phyloP scores from a whole-genome alignment of 2,113 vertebrate genomes.

The Trogon surrucura region DNA sequence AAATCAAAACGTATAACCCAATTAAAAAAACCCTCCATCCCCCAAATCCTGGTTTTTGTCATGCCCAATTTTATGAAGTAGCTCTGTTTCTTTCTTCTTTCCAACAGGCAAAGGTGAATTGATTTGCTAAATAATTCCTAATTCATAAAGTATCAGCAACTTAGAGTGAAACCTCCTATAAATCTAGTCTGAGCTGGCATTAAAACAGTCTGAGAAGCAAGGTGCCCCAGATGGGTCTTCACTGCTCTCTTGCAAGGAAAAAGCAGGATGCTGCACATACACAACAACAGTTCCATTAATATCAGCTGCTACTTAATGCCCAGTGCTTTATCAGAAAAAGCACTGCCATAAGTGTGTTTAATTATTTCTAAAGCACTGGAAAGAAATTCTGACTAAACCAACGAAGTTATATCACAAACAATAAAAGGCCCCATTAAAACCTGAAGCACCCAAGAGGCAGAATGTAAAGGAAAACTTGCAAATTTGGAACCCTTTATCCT shows the following conservation, averaged over 20 bases:
- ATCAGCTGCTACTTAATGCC: neutral
- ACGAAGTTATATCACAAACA: neutral
- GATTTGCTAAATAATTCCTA: neutral
- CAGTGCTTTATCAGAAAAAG: neutral
- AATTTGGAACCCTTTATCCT: neutral
- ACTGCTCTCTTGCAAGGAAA: neutral
- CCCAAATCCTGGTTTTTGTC: neutral
- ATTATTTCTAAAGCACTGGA: neutral
- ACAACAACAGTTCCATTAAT: neutral
- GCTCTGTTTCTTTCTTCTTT: neutral
- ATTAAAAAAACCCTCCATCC: neutral
- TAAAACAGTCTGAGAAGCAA: neutral
- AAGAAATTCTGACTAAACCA: neutral
- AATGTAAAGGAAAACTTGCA: neutral
- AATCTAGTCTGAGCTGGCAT: neutral
- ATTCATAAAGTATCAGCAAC: neutral
- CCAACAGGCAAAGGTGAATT: neutral
- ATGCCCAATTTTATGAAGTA: neutral
- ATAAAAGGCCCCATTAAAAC: neutral
- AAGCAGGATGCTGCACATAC: neutral
- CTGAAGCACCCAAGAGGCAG: neutral
- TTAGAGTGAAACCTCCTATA: neutral
- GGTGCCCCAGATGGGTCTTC: neutral
- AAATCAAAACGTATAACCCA: neutral
- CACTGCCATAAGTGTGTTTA: neutral